phyloP scores from a whole-genome alignment of 2,113 vertebrate genomes.

The Uropsilus gracilis region DNA sequence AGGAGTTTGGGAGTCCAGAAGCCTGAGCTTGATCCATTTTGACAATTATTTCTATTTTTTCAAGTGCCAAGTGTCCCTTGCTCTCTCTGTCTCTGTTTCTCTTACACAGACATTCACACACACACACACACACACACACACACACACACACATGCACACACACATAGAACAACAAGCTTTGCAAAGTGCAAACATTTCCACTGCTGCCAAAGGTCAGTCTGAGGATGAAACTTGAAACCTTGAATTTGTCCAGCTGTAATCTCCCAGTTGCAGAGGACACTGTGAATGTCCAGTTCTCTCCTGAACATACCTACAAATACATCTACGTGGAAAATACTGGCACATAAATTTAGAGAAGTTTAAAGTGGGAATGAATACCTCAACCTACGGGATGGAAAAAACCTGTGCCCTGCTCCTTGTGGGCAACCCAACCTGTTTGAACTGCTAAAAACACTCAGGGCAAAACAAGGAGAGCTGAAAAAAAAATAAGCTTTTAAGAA shows the following conservation, averaged over 20 bases:
- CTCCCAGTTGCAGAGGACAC: slow-evolving; percentile 77
- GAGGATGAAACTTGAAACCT: slow-evolving; percentile 76
- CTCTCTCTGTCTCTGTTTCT: background rate
- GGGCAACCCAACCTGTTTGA: slow-evolving; percentile 89
- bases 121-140: background rate
- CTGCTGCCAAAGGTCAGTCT: slow-evolving; percentile 76
- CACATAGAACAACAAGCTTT: slow-evolving; percentile 60
- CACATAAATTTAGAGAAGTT: slow-evolving; percentile 89
- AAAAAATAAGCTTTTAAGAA: slow-evolving; percentile 84
- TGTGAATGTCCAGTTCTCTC: slow-evolving; percentile 82
- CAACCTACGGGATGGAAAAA: slow-evolving; percentile 89
- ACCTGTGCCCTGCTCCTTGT: slow-evolving; percentile 85
- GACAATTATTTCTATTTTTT: slow-evolving; percentile 38
- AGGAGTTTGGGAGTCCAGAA: background rate
- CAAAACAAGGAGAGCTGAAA: slow-evolving; percentile 83
- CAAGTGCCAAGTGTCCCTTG: background rate
- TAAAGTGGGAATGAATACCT: slow-evolving; percentile 88
- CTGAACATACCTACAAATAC: slow-evolving; percentile 86
- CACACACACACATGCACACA: background rate
- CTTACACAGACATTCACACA: background rate
- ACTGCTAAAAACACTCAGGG: slow-evolving; percentile 89
- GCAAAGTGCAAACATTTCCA: slow-evolving; percentile 77
- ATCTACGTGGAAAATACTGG: slow-evolving; percentile 88
- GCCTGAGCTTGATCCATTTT: background rate
- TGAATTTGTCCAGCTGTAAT: slow-evolving; percentile 84